These are phyloP conservation scores for Tethya wilhelma DNA, from an alignment of 37 sponge, comb jelly and placozoan species.

Conservation along the genomic window DNA sequence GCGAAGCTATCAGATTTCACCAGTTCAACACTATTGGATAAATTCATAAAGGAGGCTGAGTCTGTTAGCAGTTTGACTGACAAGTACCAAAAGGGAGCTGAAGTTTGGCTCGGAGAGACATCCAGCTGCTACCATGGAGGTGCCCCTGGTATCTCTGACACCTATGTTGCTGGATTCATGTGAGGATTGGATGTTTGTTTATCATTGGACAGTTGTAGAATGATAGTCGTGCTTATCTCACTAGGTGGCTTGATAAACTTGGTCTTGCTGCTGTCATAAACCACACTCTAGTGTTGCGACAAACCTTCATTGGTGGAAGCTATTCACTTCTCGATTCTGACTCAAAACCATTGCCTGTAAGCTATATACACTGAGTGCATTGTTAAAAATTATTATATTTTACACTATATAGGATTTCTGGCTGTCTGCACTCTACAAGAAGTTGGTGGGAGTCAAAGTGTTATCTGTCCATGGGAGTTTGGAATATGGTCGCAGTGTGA, in stretches of 20 bases:
- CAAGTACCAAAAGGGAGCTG: slow-evolving; percentile 9
- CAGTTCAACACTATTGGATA: slow-evolving; percentile 21
- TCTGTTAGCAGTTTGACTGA: not conserved
- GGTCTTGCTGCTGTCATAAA: slow-evolving; percentile 38
- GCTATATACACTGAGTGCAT: no score
- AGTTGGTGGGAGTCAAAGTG: slow-evolving; percentile 41
- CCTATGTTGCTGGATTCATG: slow-evolving; percentile 38
- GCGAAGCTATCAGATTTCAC: slow-evolving; percentile 28
- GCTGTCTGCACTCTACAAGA: slow-evolving; percentile 56
- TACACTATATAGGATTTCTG: slow-evolving; percentile 67
- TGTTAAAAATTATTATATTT: no score
- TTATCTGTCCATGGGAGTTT: slow-evolving; percentile 9
- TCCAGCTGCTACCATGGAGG: slow-evolving; percentile 48
- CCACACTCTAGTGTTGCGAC: slow-evolving; percentile 36
- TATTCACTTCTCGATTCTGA: slow-evolving; percentile 30
- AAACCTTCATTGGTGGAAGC: slow-evolving; percentile 16
- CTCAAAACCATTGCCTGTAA: slow-evolving; percentile 34
- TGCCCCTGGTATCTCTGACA: slow-evolving; percentile 14
- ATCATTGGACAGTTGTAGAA: no score
- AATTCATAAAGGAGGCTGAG: not conserved
- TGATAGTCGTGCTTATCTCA: not conserved
- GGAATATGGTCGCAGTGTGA: slow-evolving; percentile 14
- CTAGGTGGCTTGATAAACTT: slow-evolving; percentile 61
- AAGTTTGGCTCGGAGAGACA: slow-evolving; percentile 73
- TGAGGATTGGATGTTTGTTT: no score